Percentiles rank a stretch among this genome's conserved stretches.
Evolutionary conservation across 1,140 invertebrate species (phyloP).

Genomic region (Melanaphis sacchari): DNA sequence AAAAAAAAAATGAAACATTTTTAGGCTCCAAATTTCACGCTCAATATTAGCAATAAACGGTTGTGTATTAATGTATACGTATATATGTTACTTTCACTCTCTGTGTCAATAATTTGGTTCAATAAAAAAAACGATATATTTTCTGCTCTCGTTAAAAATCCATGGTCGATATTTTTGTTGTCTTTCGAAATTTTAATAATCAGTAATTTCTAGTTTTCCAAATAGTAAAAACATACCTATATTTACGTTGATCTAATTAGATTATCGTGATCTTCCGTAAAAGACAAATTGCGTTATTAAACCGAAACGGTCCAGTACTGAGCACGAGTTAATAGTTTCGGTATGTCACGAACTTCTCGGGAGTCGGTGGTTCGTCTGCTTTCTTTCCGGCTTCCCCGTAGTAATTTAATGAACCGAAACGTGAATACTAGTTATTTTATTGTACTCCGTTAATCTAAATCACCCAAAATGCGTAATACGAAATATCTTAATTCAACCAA

Average conservation of each 20-base stretch:
- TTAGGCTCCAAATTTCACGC: conserved; percentile 18
- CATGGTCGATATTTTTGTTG: not conserved
- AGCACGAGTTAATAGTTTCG: conserved; percentile 30
- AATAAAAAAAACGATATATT: conserved; percentile 33
- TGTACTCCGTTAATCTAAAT: not conserved
- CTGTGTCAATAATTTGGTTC: not conserved
- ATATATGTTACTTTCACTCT: conserved; percentile 24
- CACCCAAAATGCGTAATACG: not conserved
- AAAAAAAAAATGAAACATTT: conserved; percentile 39
- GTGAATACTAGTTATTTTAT: not conserved
- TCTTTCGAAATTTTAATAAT: conserved; percentile 29
- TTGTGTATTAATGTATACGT: not conserved
- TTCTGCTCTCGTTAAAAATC: not conserved
- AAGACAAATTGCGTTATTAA: conserved; percentile 47
- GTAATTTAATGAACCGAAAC: conserved; percentile 24
- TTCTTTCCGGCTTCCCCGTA: conserved; percentile 29
- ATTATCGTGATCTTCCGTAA: conserved; percentile 48
- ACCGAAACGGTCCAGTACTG: not conserved
- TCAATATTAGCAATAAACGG: conserved; percentile 43
- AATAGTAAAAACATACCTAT: not conserved
- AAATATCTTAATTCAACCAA: not conserved
- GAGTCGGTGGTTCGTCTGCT: not conserved
- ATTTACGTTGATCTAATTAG: conserved; percentile 30
- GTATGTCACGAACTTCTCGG: conserved; percentile 52
- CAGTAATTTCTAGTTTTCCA: not conserved